phyloP scores from a whole-genome alignment of 2,888 invertebrate species.

The Celastrina argiolus region DNA sequence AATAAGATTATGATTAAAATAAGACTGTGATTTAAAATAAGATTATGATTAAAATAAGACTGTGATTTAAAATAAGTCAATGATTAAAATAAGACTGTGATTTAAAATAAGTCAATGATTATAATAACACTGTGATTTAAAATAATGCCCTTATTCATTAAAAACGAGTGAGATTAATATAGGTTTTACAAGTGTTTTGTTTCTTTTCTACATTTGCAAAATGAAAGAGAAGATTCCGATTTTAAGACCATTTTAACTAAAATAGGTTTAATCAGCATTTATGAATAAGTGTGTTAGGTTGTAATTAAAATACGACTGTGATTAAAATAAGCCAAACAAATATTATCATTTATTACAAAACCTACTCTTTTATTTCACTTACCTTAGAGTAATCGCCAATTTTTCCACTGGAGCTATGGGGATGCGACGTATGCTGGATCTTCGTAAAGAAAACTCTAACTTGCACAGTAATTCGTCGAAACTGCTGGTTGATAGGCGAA shows the following conservation, averaged over 20 bases:
- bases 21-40: too few relatives aligned
- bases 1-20: too few relatives aligned
- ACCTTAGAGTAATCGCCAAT: conserved; percentile 30
- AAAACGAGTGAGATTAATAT: too few relatives aligned
- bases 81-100: too few relatives aligned
- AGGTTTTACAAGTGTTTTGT: conserved; percentile 26
- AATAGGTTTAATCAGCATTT: conserved; percentile 27
- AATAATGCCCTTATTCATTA: too few relatives aligned
- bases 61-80: too few relatives aligned
- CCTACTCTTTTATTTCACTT: conserved; percentile 28
- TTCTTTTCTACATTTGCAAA: conserved; percentile 25
- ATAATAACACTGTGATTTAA: conserved; percentile 27
- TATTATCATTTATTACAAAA: conserved; percentile 25
- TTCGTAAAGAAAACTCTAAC: conserved; percentile 30
- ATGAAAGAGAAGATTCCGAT: conserved; percentile 26
- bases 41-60: too few relatives aligned
- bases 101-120: too few relatives aligned
- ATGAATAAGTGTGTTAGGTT: conserved; percentile 24
- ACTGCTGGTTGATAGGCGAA: conserved; percentile 30
- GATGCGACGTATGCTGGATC: conserved; percentile 28
- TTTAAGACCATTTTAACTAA: conserved; percentile 27
- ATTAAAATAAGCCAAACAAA: conserved; percentile 28
- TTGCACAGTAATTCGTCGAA: conserved; percentile 32
- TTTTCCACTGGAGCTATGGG: conserved; percentile 26
- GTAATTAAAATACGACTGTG: conserved; percentile 27